A percentile compares a stretch with the other conserved stretches of the same genome.
Conservation (phyloP, 2,888 invertebrate genomes). For the Parascotia fuliginaria region DNA sequence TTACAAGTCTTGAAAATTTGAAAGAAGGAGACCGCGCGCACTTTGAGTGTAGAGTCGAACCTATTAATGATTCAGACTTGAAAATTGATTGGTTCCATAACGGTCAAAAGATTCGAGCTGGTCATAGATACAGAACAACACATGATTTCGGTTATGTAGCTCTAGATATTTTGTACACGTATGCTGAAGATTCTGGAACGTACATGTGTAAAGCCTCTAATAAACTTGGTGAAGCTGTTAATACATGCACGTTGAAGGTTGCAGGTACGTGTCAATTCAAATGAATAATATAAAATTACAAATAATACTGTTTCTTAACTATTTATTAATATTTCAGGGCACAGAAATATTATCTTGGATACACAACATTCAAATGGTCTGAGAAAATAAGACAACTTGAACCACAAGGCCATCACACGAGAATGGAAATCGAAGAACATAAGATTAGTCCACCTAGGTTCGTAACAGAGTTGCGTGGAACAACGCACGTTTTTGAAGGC, state of each 20-base stretch:
- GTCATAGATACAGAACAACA: constrained; percentile 96
- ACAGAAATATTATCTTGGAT: constrained; percentile 93
- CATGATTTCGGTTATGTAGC: constrained; percentile 99
- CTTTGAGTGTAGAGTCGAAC: constrained; percentile 96
- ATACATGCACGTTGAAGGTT: constrained; percentile 95
- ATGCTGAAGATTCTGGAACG: constrained; percentile 97
- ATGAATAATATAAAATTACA: background rate
- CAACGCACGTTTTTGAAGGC: constrained; percentile 95
- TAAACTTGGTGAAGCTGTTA: constrained; percentile 96
- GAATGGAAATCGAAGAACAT: constrained; percentile 93
- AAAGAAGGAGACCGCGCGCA: constrained; percentile 97
- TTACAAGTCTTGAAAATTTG: constrained; percentile 93
- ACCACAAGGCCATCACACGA: constrained; percentile 92
- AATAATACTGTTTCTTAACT: background rate
- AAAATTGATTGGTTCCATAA: constrained; percentile 98
- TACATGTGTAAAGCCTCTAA: constrained; percentile 99
- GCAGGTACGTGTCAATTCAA: constrained; percentile 80
- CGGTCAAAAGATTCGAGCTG: constrained; percentile 94
- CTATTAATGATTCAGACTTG: constrained; percentile 95
- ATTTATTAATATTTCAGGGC: constrained; percentile 80
- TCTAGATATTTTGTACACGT: constrained; percentile 95
- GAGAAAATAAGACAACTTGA: constrained; percentile 95
- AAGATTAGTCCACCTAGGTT: constrained; percentile 93
- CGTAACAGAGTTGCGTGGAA: constrained; percentile 93
- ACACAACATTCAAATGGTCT: constrained; percentile 97